A percentile compares a stretch with the other conserved stretches of the same genome.
These are phyloP conservation scores for Caenorhabditis inopinata DNA, from an alignment of 1,140 invertebrate genomes.

Conservation along the genomic window DNA sequence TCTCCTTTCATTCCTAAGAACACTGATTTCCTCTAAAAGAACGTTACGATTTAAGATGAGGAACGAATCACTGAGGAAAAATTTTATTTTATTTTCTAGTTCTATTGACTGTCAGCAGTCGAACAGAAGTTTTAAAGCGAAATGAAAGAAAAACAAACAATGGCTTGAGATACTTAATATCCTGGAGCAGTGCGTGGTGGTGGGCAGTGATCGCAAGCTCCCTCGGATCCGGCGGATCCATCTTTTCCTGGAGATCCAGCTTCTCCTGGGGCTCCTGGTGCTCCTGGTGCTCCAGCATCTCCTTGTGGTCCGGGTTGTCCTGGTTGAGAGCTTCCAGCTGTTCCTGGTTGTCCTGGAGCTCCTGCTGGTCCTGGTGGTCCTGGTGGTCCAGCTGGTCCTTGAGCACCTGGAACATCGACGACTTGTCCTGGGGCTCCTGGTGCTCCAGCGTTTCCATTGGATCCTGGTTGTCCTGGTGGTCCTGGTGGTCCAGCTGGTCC, in stretches of 20 bases:
- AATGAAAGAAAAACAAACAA: background rate
- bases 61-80: no score
- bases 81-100: background rate
- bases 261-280: slow-evolving; percentile 54
- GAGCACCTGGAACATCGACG: slow-evolving; percentile 52
- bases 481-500: slow-evolving; percentile 55
- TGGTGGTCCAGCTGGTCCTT: slow-evolving; percentile 52
- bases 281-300: slow-evolving; percentile 53
- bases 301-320: slow-evolving; percentile 40
- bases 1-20: no score
- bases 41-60: no score
- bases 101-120: background rate
- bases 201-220: slow-evolving; percentile 51
- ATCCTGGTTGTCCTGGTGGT: slow-evolving; percentile 55
- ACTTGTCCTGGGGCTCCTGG: slow-evolving; percentile 54
- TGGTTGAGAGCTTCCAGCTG: slow-evolving; percentile 33
- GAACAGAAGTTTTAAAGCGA: background rate
- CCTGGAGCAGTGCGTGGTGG: slow-evolving; percentile 50
- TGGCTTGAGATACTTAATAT: slow-evolving; percentile 37
- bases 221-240: slow-evolving; percentile 54
- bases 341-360: slow-evolving; percentile 52
- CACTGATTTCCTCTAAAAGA: no score
- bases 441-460: slow-evolving; percentile 41
- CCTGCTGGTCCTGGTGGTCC: slow-evolving; percentile 54
- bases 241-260: slow-evolving; percentile 55